Evolutionary conservation across 2,888 invertebrate species (phyloP).

Genomic region (Agrotis exclamationis): DNA sequence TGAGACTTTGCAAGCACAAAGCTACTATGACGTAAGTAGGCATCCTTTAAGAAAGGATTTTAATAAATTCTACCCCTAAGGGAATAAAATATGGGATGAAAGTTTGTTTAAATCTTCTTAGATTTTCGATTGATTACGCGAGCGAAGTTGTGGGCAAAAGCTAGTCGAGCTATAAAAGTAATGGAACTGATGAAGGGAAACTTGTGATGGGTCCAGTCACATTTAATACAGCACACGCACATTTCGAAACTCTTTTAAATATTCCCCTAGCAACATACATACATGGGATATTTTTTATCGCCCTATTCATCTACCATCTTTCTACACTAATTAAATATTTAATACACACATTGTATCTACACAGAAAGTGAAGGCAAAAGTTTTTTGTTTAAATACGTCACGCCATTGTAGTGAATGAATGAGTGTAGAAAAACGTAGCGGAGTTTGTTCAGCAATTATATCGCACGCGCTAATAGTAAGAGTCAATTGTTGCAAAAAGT

Average conservation of each 20-base stretch:
- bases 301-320: conserved; percentile 3
- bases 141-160: too few relatives aligned
- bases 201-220: too few relatives aligned
- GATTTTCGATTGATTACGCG: too few relatives aligned
- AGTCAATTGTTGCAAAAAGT: conserved; percentile 36
- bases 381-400: conserved; percentile 34
- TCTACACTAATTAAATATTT: conserved; percentile 37
- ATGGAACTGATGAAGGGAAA: too few relatives aligned
- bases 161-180: too few relatives aligned
- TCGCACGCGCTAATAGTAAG: conserved; percentile 34
- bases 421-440: conserved; percentile 27
- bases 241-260: neutral
- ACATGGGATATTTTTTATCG: conserved; percentile 26
- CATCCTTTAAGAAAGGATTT: too few relatives aligned
- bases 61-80: too few relatives aligned
- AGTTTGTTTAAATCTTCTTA: too few relatives aligned
- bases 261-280: neutral
- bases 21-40: too few relatives aligned
- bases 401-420: conserved; percentile 27
- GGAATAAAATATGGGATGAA: too few relatives aligned
- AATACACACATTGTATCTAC: conserved; percentile 29
- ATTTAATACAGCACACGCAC: neutral
- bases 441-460: conserved; percentile 34
- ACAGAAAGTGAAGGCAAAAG: conserved; percentile 32
- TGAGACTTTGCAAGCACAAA: too few relatives aligned